Evolutionary conservation across 2,888 invertebrate species (phyloP).

Genomic region (Drosophila birchii): DNA sequence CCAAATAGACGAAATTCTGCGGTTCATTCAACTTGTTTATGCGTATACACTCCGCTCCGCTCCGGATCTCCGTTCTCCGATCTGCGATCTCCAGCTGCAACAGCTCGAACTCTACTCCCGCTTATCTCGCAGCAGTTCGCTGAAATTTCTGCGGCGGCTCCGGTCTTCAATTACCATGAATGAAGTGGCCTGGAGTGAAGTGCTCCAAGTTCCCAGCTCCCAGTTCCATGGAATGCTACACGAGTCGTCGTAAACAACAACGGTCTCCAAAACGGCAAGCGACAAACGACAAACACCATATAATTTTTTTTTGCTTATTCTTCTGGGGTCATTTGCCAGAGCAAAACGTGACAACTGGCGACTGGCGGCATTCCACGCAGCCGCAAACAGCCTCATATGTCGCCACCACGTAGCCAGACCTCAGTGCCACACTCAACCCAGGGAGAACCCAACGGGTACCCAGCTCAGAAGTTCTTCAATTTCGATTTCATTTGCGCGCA

Average conservation of each 20-base stretch:
- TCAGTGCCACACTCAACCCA: slow-evolving; percentile 26
- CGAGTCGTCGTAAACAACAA: slow-evolving; percentile 60
- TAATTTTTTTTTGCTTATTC: slow-evolving; percentile 9
- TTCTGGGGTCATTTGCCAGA: slow-evolving; percentile 70
- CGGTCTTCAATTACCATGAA: slow-evolving; percentile 64
- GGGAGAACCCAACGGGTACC: slow-evolving; percentile 15
- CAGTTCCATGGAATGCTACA: slow-evolving; percentile 66
- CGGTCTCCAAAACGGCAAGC: slow-evolving; percentile 4
- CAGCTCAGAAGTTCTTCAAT: slow-evolving; percentile 42
- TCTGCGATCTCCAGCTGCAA: slow-evolving; percentile 29
- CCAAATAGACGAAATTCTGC: slow-evolving; percentile 21
- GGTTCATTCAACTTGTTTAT: slow-evolving; percentile 70
- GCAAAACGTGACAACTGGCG: slow-evolving; percentile 71
- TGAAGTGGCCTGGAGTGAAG: slow-evolving; percentile 56
- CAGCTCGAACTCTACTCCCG: slow-evolving; percentile 9
- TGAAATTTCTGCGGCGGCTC: slow-evolving; percentile 32
- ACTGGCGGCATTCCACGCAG: slow-evolving; percentile 61
- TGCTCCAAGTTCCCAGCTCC: slow-evolving; percentile 47
- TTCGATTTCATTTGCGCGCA: slow-evolving; percentile 78
- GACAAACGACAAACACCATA: slow-evolving; percentile 10
- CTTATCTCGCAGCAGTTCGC: slow-evolving; percentile 58
- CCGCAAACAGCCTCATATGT: slow-evolving; percentile 29
- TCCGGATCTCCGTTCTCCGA: slow-evolving; percentile 24
- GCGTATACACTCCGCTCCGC: slow-evolving; percentile 20
- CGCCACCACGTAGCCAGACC: slow-evolving; percentile 21